A percentile compares a stretch with the other conserved stretches of the same genome.
These are phyloP conservation scores for Tenualosa ilisha DNA, from an alignment of 2,797 vertebrate species.

Conservation along the genomic window DNA sequence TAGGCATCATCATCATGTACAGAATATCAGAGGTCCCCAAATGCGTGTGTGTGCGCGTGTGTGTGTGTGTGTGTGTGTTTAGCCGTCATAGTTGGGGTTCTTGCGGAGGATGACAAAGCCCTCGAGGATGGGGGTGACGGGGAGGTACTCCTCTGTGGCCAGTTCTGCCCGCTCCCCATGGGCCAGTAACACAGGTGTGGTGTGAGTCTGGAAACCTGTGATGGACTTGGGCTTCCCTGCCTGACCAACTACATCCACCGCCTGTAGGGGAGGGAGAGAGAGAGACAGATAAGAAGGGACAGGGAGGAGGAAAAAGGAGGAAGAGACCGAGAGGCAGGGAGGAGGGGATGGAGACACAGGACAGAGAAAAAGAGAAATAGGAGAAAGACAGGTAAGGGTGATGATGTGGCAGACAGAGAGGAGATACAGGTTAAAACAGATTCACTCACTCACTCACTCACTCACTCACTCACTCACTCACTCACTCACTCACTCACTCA, in stretches of 20 bases:
- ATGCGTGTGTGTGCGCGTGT: conserved; percentile 30
- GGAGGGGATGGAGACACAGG: background rate
- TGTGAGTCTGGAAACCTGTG: conserved; percentile 98
- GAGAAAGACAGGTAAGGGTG: background rate
- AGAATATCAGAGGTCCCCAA: conserved; percentile 34
- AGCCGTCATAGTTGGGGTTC: conserved; percentile 94
- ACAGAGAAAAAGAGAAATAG: background rate
- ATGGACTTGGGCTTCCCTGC: conserved; percentile 99
- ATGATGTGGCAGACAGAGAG: background rate
- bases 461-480: no score
- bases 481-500: conserved; percentile 66
- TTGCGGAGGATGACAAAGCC: conserved; percentile 97
- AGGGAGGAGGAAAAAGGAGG: background rate
- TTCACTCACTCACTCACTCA: no score
- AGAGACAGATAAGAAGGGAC: background rate
- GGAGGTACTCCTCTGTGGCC: conserved; percentile 94
- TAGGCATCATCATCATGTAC: conserved; percentile 26
- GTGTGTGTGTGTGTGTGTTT: conserved; percentile 52
- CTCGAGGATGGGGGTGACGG: conserved; percentile 93
- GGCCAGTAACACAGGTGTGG: conserved; percentile 92
- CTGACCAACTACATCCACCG: conserved; percentile 96
- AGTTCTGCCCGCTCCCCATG: conserved; percentile 94
- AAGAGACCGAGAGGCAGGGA: background rate
- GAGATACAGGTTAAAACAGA: background rate
- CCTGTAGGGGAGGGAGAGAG: conserved; percentile 67